These are phyloP conservation scores for Lithophane ornitopus DNA, from an alignment of 2,888 invertebrate genomes.

Conservation along the genomic window DNA sequence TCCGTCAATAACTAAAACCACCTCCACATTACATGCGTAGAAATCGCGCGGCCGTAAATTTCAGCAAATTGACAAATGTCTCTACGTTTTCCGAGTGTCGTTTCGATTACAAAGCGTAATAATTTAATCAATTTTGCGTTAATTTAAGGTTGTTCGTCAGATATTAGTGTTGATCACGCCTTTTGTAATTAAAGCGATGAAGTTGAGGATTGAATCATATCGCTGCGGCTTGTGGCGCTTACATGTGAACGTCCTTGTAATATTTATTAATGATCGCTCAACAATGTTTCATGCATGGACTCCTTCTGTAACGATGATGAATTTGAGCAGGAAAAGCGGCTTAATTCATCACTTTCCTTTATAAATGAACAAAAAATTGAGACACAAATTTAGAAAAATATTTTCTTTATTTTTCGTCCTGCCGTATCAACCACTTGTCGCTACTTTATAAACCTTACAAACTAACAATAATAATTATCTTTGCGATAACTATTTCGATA, in stretches of 20 bases:
- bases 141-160: conserved; percentile 8
- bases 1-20: conserved; percentile 63
- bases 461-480: conserved; percentile 61
- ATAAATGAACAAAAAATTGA: conserved; percentile 44
- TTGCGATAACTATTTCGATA: conserved; percentile 57
- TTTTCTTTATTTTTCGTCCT: conserved; percentile 68
- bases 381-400: conserved; percentile 43
- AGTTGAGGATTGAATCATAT: conserved; percentile 28
- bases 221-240: conserved; percentile 7
- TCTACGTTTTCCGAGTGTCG: conserved; percentile 7
- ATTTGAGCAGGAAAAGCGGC: conserved; percentile 77
- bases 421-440: conserved; percentile 66
- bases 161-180: conserved; percentile 14
- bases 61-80: conserved; percentile 12
- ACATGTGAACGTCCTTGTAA: conserved; percentile 61
- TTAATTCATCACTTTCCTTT: conserved; percentile 68
- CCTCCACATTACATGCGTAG: conserved; percentile 33
- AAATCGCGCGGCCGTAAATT: conserved; percentile 20
- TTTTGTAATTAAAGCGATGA: conserved; percentile 30
- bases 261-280: conserved; percentile 71
- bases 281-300: conserved; percentile 78
- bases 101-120: conserved; percentile 23
- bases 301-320: conserved; percentile 78
- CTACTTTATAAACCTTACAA: conserved; percentile 65
- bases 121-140: conserved; percentile 8